Percentiles rank a stretch among this genome's conserved stretches.
phyloP scores from a whole-genome alignment of 2,797 vertebrate species.

The Anguilla pacifica region DNA sequence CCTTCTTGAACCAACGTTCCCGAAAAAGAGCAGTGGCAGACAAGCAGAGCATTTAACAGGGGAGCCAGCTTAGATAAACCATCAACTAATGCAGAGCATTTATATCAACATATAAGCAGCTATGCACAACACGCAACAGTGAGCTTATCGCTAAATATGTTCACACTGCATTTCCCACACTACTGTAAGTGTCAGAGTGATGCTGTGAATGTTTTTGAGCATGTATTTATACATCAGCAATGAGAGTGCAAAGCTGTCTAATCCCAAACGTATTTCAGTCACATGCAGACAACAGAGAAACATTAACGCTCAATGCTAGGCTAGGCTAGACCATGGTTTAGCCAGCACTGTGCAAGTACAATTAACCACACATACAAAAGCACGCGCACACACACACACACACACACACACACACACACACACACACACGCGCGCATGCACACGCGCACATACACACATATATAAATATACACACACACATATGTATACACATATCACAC shows the following conservation, averaged over 20 bases:
- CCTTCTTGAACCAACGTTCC: background rate
- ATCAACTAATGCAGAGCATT: background rate
- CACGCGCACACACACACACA: too few relatives aligned
- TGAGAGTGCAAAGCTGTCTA: background rate
- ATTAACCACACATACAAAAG: too few relatives aligned
- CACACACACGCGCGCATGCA: too few relatives aligned
- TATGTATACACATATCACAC: too few relatives aligned
- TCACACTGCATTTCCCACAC: background rate
- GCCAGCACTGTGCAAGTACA: background rate
- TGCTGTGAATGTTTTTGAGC: background rate
- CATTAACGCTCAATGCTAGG: background rate
- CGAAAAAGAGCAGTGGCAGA: background rate
- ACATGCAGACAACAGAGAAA: background rate
- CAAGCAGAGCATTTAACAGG: background rate
- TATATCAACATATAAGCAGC: background rate
- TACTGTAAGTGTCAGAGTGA: background rate
- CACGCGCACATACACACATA: too few relatives aligned
- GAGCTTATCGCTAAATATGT: background rate
- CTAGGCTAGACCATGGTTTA: too few relatives aligned
- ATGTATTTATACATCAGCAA: background rate
- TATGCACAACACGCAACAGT: background rate
- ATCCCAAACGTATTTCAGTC: background rate
- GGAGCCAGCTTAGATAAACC: background rate
- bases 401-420: too few relatives aligned
- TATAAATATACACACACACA: too few relatives aligned